These are phyloP conservation scores for Gymnarchus niloticus DNA, from an alignment of 2,113 vertebrate genomes.

Conservation along the genomic window DNA sequence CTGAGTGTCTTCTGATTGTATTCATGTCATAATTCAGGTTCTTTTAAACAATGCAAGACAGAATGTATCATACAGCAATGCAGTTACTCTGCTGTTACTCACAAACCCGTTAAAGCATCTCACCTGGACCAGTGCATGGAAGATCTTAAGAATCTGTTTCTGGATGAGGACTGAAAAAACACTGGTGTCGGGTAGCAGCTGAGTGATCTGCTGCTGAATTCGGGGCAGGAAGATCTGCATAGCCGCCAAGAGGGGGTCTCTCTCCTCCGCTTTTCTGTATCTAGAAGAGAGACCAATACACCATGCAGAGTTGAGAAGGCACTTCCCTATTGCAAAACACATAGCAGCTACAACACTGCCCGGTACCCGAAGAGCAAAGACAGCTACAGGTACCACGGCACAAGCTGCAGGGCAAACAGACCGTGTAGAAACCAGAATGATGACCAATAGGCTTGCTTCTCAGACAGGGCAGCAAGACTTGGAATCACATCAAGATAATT, in stretches of 20 bases:
- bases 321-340: background rate
- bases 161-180: slow-evolving; percentile 90
- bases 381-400: background rate
- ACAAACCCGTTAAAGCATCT: too few species aligned
- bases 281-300: slow-evolving; percentile 47
- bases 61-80: background rate
- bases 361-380: background rate
- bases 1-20: background rate
- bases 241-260: slow-evolving; percentile 85
- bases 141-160: slow-evolving; percentile 97
- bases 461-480: background rate
- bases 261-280: slow-evolving; percentile 89
- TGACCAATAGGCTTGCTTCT: too few species aligned
- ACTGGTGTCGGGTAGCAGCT: slow-evolving; percentile 78
- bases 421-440: background rate
- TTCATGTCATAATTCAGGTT: background rate
- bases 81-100: too few species aligned
- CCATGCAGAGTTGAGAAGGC: background rate
- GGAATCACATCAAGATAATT: background rate
- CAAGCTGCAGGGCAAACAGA: background rate
- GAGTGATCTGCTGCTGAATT: slow-evolving; percentile 83
- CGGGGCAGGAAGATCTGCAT: slow-evolving; percentile 93
- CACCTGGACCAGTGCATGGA: slow-evolving; percentile 94
- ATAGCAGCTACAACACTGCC: too few species aligned
- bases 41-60: background rate